phyloP scores from a whole-genome alignment of 2,113 vertebrate species.

The Fregetta grallaria region DNA sequence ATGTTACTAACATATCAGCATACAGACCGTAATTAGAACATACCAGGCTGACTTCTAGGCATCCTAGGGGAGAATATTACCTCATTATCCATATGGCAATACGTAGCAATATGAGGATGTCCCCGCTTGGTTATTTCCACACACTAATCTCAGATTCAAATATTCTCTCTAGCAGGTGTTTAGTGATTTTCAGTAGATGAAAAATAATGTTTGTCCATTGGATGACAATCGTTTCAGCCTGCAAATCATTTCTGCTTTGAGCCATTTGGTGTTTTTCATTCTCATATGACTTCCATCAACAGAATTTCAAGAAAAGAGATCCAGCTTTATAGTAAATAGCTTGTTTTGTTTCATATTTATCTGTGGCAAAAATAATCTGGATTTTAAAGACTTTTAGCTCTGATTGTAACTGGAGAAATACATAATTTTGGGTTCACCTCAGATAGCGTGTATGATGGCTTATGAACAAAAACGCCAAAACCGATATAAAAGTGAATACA shows the following conservation, averaged over 20 bases:
- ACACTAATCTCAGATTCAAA: neutral
- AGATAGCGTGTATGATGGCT: neutral
- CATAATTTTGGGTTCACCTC: neutral
- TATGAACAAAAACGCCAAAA: neutral
- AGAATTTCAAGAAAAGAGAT: neutral
- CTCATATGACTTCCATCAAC: neutral
- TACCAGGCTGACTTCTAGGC: neutral
- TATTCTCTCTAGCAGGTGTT: neutral
- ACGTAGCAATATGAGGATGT: neutral
- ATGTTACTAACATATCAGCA: neutral
- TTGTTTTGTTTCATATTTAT: neutral
- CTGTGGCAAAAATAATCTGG: neutral
- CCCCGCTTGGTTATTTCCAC: neutral
- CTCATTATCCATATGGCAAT: neutral
- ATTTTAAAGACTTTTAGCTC: neutral
- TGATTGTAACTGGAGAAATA: neutral
- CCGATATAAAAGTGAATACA: neutral
- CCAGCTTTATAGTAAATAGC: neutral
- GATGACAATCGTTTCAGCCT: neutral
- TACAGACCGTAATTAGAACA: neutral
- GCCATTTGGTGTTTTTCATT: neutral
- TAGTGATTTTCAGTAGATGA: neutral
- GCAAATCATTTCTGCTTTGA: neutral
- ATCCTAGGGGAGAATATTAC: neutral
- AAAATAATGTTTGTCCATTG: neutral